Conservation (phyloP, 2,113 vertebrate genomes). For the Anolis sagrei region DNA sequence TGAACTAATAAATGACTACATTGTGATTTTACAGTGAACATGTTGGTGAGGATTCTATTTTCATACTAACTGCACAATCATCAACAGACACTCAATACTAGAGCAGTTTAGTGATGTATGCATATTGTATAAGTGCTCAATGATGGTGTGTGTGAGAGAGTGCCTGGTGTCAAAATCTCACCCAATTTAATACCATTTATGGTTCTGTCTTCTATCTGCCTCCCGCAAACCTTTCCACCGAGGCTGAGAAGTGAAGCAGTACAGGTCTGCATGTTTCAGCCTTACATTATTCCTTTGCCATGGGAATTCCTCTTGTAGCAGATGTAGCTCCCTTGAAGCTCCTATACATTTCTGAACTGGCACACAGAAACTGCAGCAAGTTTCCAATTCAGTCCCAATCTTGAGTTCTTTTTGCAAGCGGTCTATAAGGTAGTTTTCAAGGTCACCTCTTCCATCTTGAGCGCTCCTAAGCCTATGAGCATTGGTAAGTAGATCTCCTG, state of each 20-base stretch:
- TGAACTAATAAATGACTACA: not conserved
- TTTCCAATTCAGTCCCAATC: conserved; percentile 47
- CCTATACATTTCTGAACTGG: conserved; percentile 55
- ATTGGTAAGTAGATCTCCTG: conserved; percentile 80
- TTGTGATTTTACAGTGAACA: not conserved
- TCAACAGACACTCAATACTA: not conserved
- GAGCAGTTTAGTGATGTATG: not conserved
- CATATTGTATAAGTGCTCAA: accelerated
- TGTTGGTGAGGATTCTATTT: not conserved
- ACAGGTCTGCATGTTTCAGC: conserved; percentile 55
- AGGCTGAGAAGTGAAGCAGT: conserved; percentile 36
- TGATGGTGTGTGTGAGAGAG: not conserved
- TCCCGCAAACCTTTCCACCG: conserved; percentile 35
- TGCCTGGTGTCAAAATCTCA: not conserved
- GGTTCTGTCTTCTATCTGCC: conserved; percentile 50
- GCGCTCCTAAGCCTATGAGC: conserved; percentile 77
- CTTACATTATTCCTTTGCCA: conserved; percentile 56
- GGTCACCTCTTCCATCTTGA: conserved; percentile 65
- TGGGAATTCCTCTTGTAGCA: conserved; percentile 40
- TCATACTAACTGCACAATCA: not conserved
- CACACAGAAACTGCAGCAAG: conserved; percentile 26
- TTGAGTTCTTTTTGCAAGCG: conserved; percentile 76
- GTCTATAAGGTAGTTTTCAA: conserved; percentile 83
- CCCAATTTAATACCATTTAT: conserved; percentile 52
- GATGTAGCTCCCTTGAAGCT: conserved; percentile 45